Base-by-base conservation (phyloP, 2,113 vertebrate species). In the Myxocyprinus asiaticus region DNA sequence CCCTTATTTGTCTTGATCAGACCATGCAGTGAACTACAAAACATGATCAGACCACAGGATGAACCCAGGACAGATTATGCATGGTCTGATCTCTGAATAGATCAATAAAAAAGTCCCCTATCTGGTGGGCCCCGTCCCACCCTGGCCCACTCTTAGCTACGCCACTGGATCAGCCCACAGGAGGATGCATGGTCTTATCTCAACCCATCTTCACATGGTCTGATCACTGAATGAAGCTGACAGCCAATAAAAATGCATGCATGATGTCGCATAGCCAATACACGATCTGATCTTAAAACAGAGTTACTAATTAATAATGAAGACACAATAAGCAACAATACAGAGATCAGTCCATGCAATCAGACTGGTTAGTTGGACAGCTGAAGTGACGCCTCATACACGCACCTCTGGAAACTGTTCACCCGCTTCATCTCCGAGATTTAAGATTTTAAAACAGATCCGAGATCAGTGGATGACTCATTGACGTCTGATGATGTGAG, bases 331-430 rank as follows among this genome's bases (percentile, higher is more conserved):
- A 33, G 22, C 22, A 33, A 33, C 22, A 33, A 33, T 33, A 55
- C 4, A 17, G 58, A 56, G 9, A 45, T 8, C 7, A 8, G 50
- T 3, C 4, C 3, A 9, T 9, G 50, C 50, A 10, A n/a, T 44
- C 7, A 7, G 43, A 56, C 42, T n/a, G 5, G 55, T 59, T 59
- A 59, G n/a, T 43, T 17, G 42, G 43, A 22, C 22, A 73, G 55
- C 70, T 56, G n/a, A 56, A 56, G 55, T n/a, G n/a, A n/a, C n/a
- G n/a, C 1, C 22, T 33, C 43, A 15, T 48, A 33, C 17, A 85
- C 92, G 79, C 82, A 92, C 93, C 93, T 92, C 71, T 93, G 91
- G 12, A 91, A 84, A 73, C 89, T 92, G 85, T 87, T 88, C 0
- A 84, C 85, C 55, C 87, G 84, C 86, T 86, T 88, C 87, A 88